Evolutionary conservation across 2,888 invertebrate species (phyloP).

Genomic region (Anorthoa munda): DNA sequence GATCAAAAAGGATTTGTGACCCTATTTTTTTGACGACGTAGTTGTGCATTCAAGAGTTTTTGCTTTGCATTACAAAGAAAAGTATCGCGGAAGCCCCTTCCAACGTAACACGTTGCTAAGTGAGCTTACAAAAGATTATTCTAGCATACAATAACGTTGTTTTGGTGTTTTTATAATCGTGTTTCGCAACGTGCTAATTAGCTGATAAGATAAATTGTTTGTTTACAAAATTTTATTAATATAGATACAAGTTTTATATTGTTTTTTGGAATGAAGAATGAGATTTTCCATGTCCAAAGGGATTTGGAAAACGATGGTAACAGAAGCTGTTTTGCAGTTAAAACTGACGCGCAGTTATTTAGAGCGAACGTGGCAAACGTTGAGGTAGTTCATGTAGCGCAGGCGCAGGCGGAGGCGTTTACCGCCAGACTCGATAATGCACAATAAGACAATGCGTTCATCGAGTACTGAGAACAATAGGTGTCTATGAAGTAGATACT

Average conservation of each 20-base stretch:
- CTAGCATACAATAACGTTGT: conserved; percentile 20
- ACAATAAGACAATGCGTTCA: conserved; percentile 79
- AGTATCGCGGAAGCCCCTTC: conserved; percentile 24
- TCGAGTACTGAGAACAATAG: conserved; percentile 77
- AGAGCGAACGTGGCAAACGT: conserved; percentile 6
- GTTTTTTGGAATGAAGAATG: neutral
- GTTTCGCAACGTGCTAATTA: conserved; percentile 42
- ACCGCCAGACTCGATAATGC: conserved; percentile 72
- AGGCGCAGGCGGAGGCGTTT: conserved; percentile 61
- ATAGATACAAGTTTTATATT: neutral
- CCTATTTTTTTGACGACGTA: conserved; percentile 27
- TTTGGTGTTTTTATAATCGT: conserved; percentile 37
- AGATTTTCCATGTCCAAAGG: neutral
- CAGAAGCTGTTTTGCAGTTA: neutral
- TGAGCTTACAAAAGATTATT: conserved; percentile 22
- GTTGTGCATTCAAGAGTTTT: conserved; percentile 31
- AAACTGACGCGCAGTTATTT: neutral
- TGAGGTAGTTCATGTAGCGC: conserved; percentile 35
- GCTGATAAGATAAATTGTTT: conserved; percentile 55
- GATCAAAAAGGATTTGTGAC: conserved; percentile 26
- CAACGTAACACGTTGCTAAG: conserved; percentile 24
- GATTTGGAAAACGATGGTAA: neutral
- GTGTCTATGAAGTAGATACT: conserved; percentile 69
- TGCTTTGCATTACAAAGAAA: conserved; percentile 50
- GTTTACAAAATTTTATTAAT: conserved; percentile 49